These are phyloP conservation scores for Eulithis testata DNA, from an alignment of 2,888 invertebrate genomes.

Conservation along the genomic window DNA sequence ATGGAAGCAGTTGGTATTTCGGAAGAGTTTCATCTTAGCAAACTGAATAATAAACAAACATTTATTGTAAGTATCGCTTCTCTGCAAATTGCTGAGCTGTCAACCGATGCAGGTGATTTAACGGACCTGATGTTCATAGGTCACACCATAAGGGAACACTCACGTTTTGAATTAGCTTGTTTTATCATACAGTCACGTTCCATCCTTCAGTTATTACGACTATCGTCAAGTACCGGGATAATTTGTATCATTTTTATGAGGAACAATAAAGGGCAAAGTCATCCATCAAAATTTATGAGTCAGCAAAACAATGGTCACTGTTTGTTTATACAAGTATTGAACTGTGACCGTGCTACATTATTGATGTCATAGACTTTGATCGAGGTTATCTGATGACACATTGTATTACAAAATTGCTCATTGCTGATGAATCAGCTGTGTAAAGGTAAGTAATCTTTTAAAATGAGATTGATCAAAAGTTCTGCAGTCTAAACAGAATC, in stretches of 20 bases:
- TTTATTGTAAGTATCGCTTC: slow-evolving; percentile 13
- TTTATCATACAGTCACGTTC: slow-evolving; percentile 46
- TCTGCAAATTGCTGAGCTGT: slow-evolving; percentile 30
- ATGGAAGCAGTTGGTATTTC: slow-evolving; percentile 56
- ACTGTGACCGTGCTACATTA: slow-evolving; percentile 50
- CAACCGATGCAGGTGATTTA: slow-evolving; percentile 31
- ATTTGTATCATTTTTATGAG: slow-evolving; percentile 66
- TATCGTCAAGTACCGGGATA: slow-evolving; percentile 57
- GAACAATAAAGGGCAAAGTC: slow-evolving; percentile 31
- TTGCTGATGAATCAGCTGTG: slow-evolving; percentile 47
- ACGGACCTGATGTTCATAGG: slow-evolving; percentile 37
- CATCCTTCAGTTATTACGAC: slow-evolving; percentile 44
- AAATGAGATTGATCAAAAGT: slow-evolving; percentile 45
- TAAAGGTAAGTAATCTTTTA: slow-evolving; percentile 18
- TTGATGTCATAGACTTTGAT: slow-evolving; percentile 51
- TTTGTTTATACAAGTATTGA: slow-evolving; percentile 44
- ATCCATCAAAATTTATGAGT: slow-evolving; percentile 62
- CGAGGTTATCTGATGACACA: slow-evolving; percentile 53
- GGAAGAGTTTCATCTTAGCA: slow-evolving; percentile 17
- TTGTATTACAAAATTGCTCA: slow-evolving; percentile 50
- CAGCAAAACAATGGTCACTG: slow-evolving; percentile 57
- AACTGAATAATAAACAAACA: slow-evolving; percentile 25
- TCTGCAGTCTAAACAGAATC: slow-evolving; percentile 54
- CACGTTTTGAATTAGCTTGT: slow-evolving; percentile 42
- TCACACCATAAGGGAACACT: slow-evolving; percentile 27